Evolutionary conservation across 1,140 invertebrate genomes (phyloP).

Genomic region (Leptestheria dahalacensis): DNA sequence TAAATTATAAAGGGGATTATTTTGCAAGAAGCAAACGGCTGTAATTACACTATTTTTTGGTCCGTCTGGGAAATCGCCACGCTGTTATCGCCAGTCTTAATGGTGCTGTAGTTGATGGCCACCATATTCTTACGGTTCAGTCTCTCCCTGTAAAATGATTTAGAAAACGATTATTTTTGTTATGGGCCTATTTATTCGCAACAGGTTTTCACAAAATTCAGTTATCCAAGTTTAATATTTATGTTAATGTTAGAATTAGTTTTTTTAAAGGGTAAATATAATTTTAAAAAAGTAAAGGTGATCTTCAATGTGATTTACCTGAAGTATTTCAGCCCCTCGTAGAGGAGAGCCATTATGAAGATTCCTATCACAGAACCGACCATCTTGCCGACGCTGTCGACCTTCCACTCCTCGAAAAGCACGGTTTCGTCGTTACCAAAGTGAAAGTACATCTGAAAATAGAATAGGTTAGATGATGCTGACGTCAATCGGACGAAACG

Average conservation of each 20-base stretch:
- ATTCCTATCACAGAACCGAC: conserved; percentile 71
- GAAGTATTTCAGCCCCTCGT: conserved; percentile 84
- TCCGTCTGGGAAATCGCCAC: not conserved
- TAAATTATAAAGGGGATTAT: too few species aligned
- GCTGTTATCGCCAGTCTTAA: conserved; percentile 1
- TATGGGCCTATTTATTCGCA: too few species aligned
- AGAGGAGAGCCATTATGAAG: conserved; percentile 66
- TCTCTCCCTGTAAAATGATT: conserved; percentile 18
- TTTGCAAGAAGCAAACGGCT: not conserved
- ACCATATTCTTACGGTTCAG: conserved; percentile 18
- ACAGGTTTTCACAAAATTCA: too few species aligned
- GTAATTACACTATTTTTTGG: not conserved
- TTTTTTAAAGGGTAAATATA: not conserved
- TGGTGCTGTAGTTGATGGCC: conserved; percentile 16
- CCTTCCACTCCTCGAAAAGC: conserved; percentile 63
- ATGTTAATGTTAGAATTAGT: not conserved
- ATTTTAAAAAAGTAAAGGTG: not conserved
- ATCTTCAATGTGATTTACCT: conserved; percentile 29
- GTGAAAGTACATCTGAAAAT: conserved; percentile 57
- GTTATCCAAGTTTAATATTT: too few species aligned
- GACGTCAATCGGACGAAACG: too few species aligned
- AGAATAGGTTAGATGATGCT: too few species aligned
- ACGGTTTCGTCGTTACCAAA: conserved; percentile 53
- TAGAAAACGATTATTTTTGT: too few species aligned
- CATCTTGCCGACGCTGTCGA: conserved; percentile 50